These are phyloP conservation scores for Anniella stebbinsi DNA, from an alignment of 2,797 vertebrate genomes.

Conservation along the genomic window DNA sequence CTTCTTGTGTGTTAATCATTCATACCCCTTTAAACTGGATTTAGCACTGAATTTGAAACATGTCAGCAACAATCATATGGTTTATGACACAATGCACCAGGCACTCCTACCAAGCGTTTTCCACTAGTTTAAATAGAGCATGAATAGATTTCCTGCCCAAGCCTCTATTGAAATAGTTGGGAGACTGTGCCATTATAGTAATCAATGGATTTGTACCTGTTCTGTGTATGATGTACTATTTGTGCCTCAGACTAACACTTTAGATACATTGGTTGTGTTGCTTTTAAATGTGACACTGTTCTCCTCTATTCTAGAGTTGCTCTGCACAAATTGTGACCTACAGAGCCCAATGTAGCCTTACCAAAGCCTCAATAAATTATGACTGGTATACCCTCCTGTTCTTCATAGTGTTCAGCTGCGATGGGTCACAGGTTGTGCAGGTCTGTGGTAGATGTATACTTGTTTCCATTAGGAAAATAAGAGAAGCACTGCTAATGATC, in stretches of 20 bases:
- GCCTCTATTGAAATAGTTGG: neutral
- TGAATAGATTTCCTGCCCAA: neutral
- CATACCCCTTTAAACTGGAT: conserved; percentile 55
- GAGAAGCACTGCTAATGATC: neutral
- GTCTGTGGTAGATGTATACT: neutral
- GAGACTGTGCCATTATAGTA: neutral
- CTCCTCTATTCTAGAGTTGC: neutral
- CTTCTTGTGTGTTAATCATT: conserved; percentile 54
- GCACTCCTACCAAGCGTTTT: neutral
- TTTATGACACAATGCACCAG: neutral
- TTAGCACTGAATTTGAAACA: conserved; percentile 42
- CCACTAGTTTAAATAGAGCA: neutral
- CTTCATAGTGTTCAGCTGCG: neutral
- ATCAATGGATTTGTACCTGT: neutral
- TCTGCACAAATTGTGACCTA: neutral
- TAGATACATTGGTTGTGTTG: neutral
- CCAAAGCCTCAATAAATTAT: neutral
- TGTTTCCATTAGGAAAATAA: neutral
- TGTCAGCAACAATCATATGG: conserved; percentile 16
- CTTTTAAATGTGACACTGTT: neutral
- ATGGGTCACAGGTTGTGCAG: neutral
- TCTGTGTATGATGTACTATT: neutral
- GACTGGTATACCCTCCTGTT: neutral
- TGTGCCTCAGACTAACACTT: neutral
- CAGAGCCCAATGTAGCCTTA: neutral